phyloP scores from a whole-genome alignment of 2,797 vertebrate species.

The Ciconia nigra region DNA sequence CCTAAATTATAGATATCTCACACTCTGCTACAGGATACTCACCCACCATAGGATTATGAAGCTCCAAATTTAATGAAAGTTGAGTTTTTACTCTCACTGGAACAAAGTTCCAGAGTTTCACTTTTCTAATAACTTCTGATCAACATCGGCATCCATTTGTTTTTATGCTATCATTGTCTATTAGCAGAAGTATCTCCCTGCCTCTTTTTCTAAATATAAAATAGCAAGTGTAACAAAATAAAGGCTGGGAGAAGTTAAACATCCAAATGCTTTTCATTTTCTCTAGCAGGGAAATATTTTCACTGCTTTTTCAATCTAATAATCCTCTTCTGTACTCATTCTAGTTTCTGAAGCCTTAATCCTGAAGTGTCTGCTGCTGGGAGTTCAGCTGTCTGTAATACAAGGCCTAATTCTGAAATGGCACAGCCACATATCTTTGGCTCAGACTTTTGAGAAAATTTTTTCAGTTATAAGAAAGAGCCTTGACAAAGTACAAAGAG shows the following conservation, averaged over 20 bases:
- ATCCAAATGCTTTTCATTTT: not conserved
- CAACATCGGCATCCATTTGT: not conserved
- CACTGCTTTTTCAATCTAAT: not conserved
- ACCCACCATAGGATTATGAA: not conserved
- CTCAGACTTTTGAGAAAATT: not conserved
- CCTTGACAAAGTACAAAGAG: not conserved
- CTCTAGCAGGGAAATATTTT: not conserved
- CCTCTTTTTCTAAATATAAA: not conserved
- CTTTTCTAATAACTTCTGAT: not conserved
- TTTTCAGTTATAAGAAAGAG: not conserved
- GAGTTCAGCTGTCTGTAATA: not conserved
- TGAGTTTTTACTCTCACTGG: not conserved
- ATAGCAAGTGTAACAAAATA: not conserved
- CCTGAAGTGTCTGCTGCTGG: not conserved
- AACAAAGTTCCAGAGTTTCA: not conserved
- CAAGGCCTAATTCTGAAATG: not conserved
- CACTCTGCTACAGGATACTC: not conserved
- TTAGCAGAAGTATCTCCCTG: not conserved
- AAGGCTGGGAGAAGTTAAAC: not conserved
- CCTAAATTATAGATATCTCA: not conserved
- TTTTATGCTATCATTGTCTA: not conserved
- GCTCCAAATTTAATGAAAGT: not conserved
- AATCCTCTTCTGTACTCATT: not conserved
- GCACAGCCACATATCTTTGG: not conserved
- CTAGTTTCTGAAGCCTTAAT: not conserved